phyloP scores from a whole-genome alignment of 2,888 invertebrate genomes.

The Metopia argyrocephala region DNA sequence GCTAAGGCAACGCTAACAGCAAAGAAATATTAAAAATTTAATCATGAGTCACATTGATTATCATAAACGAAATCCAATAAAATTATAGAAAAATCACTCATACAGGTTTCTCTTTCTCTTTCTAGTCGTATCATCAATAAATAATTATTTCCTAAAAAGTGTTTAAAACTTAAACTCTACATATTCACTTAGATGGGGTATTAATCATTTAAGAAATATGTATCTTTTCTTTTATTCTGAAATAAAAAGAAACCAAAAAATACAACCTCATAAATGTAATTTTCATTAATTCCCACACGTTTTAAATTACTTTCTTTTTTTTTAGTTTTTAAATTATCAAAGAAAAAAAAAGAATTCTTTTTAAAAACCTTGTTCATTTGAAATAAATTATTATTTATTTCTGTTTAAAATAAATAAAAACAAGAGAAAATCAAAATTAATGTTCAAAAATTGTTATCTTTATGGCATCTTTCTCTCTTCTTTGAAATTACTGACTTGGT shows the following conservation, averaged over 20 bases:
- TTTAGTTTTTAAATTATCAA: not conserved
- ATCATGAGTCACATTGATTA: too few relatives aligned
- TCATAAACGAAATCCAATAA: too few relatives aligned
- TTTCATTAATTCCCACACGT: constrained; percentile 32
- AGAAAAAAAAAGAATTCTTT: constrained; percentile 1
- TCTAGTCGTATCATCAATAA: too few relatives aligned
- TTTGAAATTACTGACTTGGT: not conserved
- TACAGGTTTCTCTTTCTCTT: too few relatives aligned
- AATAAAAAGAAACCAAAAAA: not conserved
- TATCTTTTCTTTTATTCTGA: not conserved
- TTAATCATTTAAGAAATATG: not conserved
- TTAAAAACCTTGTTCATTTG: not conserved
- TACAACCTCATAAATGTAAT: not conserved
- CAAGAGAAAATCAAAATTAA: constrained; percentile 5
- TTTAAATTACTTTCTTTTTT: constrained; percentile 39
- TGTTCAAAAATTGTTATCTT: constrained; percentile 31
- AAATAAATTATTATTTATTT: not conserved
- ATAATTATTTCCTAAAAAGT: too few relatives aligned
- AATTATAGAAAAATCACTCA: too few relatives aligned
- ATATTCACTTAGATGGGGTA: too few relatives aligned
- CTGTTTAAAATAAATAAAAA: not conserved
- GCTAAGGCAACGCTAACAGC: too few relatives aligned
- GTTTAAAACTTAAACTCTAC: too few relatives aligned
- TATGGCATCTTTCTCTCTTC: constrained; percentile 32
- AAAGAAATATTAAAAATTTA: too few relatives aligned